A percentile compares a stretch with the other conserved stretches of the same genome.
Evolutionary conservation across 2,113 vertebrate genomes (phyloP).

Genomic region (Thamnaconus septentrionalis): DNA sequence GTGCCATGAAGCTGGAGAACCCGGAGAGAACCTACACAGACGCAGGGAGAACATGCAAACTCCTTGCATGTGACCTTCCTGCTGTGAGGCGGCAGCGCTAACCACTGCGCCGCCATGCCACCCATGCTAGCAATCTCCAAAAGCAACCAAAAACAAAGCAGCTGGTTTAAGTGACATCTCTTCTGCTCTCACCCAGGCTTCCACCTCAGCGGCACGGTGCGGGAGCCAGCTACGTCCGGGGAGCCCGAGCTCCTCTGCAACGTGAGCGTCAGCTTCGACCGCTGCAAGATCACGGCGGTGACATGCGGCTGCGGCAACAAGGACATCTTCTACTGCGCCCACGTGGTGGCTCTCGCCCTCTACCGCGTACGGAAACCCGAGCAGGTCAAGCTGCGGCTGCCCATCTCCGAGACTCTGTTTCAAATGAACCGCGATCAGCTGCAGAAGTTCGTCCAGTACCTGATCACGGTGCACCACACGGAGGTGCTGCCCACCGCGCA

Average conservation of each 20-base stretch:
- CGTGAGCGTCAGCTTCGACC: conserved; percentile 98
- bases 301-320: conserved; percentile 98
- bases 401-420: conserved; percentile 98
- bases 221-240: conserved; percentile 87
- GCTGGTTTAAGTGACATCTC: neutral
- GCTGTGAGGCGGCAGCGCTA: no score
- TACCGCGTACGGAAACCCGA: conserved; percentile 95
- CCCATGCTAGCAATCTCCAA: neutral
- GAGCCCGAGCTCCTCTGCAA: conserved; percentile 88
- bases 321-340: conserved; percentile 98
- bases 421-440: conserved; percentile 98
- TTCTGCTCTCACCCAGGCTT: conserved; percentile 79
- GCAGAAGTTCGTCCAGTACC: conserved; percentile 98
- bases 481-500: conserved; percentile 97
- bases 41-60: no score
- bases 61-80: no score
- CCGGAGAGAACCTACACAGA: no score
- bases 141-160: neutral
- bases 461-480: conserved; percentile 97
- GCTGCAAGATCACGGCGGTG: conserved; percentile 98
- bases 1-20: no score
- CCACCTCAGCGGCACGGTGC: conserved; percentile 94
- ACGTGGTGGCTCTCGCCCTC: conserved; percentile 93
- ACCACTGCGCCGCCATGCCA: no score
- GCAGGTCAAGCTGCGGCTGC: conserved; percentile 96